A percentile compares a stretch with the other conserved stretches of the same genome.
These are phyloP conservation scores for Eleutherodactylus coqui DNA, from an alignment of 2,797 vertebrate genomes.

Conservation along the genomic window DNA sequence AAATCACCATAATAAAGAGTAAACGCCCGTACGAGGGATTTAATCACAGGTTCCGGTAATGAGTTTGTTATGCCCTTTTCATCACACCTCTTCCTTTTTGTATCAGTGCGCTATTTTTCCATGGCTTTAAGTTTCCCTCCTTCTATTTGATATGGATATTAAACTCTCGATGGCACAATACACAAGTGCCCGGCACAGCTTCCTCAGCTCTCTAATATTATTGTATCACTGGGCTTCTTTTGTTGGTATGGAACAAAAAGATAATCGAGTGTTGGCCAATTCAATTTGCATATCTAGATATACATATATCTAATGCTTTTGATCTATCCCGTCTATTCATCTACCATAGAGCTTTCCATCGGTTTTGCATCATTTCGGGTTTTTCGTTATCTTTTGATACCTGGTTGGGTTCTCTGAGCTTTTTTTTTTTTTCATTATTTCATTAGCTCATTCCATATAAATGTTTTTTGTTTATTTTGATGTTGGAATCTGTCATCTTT, in stretches of 20 bases:
- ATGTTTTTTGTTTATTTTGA: slow-evolving; percentile 25
- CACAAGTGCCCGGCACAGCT: not conserved
- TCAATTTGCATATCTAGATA: slow-evolving; percentile 17
- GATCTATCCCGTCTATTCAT: slow-evolving; percentile 43
- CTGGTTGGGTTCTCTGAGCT: slow-evolving; percentile 13
- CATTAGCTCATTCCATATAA: slow-evolving; percentile 50
- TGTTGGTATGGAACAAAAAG: slow-evolving; percentile 26
- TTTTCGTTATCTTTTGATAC: slow-evolving; percentile 43
- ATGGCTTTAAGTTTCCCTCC: not conserved
- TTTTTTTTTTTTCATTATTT: slow-evolving; percentile 45
- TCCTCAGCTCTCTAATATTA: slow-evolving; percentile 7
- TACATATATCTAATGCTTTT: slow-evolving; percentile 32
- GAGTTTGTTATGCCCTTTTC: slow-evolving; percentile 7
- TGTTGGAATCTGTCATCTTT: slow-evolving; percentile 40
- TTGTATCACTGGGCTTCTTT: slow-evolving; percentile 2
- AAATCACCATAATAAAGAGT: slow-evolving; percentile 36
- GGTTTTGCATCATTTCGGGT: not conserved
- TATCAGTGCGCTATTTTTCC: slow-evolving; percentile 17
- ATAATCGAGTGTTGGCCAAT: slow-evolving; percentile 39
- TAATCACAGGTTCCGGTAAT: slow-evolving; percentile 32
- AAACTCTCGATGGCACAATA: slow-evolving; percentile 30
- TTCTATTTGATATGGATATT: slow-evolving; percentile 39
- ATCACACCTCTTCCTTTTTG: slow-evolving; percentile 8
- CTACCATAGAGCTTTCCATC: slow-evolving; percentile 25
- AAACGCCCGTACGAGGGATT: slow-evolving; percentile 13